Evolutionary conservation across 1,140 invertebrate species (phyloP), one percentile per base, ranked within the genome.

Genomic region (Drosophila santomea): DNA sequence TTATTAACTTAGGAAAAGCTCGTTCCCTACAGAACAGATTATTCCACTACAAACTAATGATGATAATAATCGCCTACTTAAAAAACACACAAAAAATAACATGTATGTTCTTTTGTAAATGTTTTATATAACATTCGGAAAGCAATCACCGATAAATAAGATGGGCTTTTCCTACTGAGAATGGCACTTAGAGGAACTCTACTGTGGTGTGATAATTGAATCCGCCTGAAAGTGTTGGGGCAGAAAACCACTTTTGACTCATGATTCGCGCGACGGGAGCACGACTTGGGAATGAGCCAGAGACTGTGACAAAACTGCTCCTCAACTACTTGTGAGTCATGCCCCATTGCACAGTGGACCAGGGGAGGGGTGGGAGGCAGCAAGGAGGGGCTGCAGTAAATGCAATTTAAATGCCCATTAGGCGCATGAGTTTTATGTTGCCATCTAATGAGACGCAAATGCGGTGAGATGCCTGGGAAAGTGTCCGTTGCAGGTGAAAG

Each of bases 321-420:
- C 38, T 38, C 62, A 58, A 55, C 17, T 52, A 57, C 59, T 57
- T 35, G 57, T 89, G 79, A 89, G 75, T 89, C 84, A 89, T 79
- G 84, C 79, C 48, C 54, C 84, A 88, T 83, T 86, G 83, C 71
- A 75, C 51, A 41, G 52, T 36, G 54, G 23, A 7, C 11, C 41
- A 12, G 14, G 35, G 41, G n/a, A 38, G 8, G 12, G 25, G 25
- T 14, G 14, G 17, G n/a, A 35, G 45, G 74, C 3, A 25, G 20
- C 35, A 36, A 25, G 41, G 56, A 32, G 68, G 38, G 39, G 32
- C 44, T 38, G 44, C 41, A 47, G 47, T 59, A 75, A 73, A 72
- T 81, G 69, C 79, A 86, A 71, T 86, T 88, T 88, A 78, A 60
- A 74, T 72, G 78, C 48, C 60, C 75, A 86, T 85, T 85, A 86